These are phyloP conservation scores for Girardinus metallicus DNA, from an alignment of 2,797 vertebrate species.

Conservation along the genomic window DNA sequence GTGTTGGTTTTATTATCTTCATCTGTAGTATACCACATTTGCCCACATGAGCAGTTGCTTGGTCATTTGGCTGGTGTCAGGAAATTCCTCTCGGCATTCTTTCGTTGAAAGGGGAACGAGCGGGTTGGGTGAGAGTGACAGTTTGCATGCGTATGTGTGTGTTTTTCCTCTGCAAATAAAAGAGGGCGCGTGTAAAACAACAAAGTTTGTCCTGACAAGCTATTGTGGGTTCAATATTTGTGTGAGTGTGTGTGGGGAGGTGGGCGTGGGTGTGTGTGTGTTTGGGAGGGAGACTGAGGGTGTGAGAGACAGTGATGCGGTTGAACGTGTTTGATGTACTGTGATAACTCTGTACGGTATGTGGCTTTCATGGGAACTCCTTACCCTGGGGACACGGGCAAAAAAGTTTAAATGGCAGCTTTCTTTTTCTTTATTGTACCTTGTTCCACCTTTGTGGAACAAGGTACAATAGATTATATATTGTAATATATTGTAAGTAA, in stretches of 20 bases:
- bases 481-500: too few relatives aligned
- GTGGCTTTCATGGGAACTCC: constrained; percentile 82
- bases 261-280: constrained; percentile 20
- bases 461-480: too few relatives aligned
- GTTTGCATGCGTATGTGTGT: constrained; percentile 44
- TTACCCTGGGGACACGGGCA: constrained; percentile 72
- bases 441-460: constrained; percentile 59
- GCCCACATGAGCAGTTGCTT: constrained; percentile 49
- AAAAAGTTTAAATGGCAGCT: constrained; percentile 80
- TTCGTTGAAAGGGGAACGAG: constrained; percentile 62
- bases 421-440: constrained; percentile 72
- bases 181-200: constrained; percentile 38
- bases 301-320: constrained; percentile 66
- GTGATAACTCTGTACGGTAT: constrained; percentile 81
- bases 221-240: constrained; percentile 50
- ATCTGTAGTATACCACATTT: constrained; percentile 43
- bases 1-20: constrained; percentile 43
- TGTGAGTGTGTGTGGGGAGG: constrained; percentile 32
- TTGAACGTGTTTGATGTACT: constrained; percentile 77
- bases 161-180: constrained; percentile 41
- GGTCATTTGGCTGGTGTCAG: constrained; percentile 69
- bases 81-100: constrained; percentile 72
- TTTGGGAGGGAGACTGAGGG: constrained; percentile 39
- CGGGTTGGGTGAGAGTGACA: constrained; percentile 44
- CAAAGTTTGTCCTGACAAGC: constrained; percentile 47